Evolutionary conservation across 2,888 invertebrate genomes (phyloP).

Genomic region (Tridacna crocea): DNA sequence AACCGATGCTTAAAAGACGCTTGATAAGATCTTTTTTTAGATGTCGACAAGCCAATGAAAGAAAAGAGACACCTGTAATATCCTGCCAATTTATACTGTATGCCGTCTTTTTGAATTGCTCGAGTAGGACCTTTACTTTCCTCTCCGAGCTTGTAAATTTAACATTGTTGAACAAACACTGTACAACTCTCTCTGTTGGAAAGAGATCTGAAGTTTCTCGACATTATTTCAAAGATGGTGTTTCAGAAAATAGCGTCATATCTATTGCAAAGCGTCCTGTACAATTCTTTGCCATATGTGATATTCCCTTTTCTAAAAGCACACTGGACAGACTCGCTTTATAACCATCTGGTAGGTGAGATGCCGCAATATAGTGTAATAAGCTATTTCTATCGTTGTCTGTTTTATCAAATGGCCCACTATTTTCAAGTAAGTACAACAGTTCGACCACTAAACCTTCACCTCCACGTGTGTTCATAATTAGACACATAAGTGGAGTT

Average conservation of each 20-base stretch:
- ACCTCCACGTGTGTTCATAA: not conserved
- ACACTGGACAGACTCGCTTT: not conserved
- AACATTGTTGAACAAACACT: too few relatives aligned
- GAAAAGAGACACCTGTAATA: not conserved
- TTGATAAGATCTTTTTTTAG: not conserved
- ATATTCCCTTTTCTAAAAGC: not conserved
- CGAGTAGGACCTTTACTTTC: too few relatives aligned
- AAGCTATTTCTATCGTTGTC: not conserved
- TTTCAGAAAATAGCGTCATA: not conserved
- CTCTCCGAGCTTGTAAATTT: too few relatives aligned
- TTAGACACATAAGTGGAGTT: not conserved
- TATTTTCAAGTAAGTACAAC: not conserved
- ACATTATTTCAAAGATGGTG: not conserved
- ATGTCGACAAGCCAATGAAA: not conserved
- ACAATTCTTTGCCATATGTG: not conserved
- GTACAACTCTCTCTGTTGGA: too few relatives aligned
- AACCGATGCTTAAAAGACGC: not conserved
- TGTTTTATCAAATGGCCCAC: not conserved
- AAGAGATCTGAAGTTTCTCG: not conserved
- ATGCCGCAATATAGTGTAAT: constrained; percentile 1
- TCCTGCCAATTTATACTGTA: not conserved
- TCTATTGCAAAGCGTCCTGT: not conserved
- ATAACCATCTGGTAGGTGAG: not conserved
- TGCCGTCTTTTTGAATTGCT: too few relatives aligned
- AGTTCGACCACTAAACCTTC: not conserved